A percentile compares a stretch with the other conserved stretches of the same genome.
phyloP scores from a whole-genome alignment of 2,113 vertebrate species.

The Cacatua alba region DNA sequence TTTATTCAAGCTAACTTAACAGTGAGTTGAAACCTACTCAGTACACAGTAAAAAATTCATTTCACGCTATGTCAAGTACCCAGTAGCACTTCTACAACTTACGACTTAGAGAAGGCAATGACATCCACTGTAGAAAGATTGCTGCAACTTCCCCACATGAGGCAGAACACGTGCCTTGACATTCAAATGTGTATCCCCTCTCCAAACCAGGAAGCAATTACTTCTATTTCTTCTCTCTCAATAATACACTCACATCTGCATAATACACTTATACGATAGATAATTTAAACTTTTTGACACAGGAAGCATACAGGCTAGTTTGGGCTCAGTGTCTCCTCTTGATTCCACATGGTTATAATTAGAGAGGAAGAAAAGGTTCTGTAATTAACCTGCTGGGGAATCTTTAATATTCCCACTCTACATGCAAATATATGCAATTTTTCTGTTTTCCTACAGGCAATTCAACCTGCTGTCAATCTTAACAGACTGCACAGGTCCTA shows the following conservation, averaged over 20 bases:
- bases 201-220: slow-evolving; percentile 30
- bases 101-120: not conserved
- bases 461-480: not conserved
- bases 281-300: not conserved
- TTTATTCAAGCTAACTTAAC: not conserved
- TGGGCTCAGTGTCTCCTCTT: not conserved
- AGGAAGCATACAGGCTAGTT: not conserved
- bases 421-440: not conserved
- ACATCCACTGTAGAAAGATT: not conserved
- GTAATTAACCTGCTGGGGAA: not conserved
- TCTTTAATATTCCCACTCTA: not conserved
- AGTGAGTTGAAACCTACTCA: not conserved
- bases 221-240: slow-evolving; percentile 2
- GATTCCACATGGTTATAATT: not conserved
- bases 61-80: not conserved
- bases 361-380: not conserved
- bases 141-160: not conserved
- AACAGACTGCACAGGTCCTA: not conserved
- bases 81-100: not conserved
- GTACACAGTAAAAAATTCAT: not conserved
- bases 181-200: not conserved
- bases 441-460: not conserved
- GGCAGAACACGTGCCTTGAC: not conserved
- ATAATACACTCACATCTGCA: not conserved
- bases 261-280: not conserved